phyloP scores from a whole-genome alignment of 2,888 invertebrate genomes.

The Brenthis hecate region DNA sequence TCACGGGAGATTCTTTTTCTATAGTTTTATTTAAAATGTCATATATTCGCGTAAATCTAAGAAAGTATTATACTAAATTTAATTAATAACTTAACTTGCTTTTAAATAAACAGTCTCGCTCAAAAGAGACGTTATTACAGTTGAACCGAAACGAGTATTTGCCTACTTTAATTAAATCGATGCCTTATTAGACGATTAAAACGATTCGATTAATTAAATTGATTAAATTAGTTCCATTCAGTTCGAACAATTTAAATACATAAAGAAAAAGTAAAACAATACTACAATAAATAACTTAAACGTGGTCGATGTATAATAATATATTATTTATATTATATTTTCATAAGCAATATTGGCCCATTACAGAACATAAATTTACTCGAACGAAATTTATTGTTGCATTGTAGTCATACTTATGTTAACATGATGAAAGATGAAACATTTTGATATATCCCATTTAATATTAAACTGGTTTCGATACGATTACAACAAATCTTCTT shows the following conservation, averaged over 20 bases:
- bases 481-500: background rate
- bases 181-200: no score
- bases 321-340: conserved; percentile 39
- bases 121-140: no score
- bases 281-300: conserved; percentile 40
- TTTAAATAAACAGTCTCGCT: no score
- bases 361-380: conserved; percentile 43
- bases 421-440: conserved; percentile 32
- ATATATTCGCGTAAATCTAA: no score
- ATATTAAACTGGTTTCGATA: conserved; percentile 14
- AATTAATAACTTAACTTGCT: no score
- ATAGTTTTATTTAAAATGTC: no score
- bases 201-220: background rate
- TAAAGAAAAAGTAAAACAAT: conserved; percentile 37
- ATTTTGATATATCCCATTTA: conserved; percentile 18
- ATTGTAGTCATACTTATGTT: conserved; percentile 35
- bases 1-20: no score
- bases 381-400: conserved; percentile 37
- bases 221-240: background rate
- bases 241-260: conserved; percentile 11
- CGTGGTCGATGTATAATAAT: conserved; percentile 39
- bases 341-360: conserved; percentile 40
- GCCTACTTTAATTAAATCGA: no score
- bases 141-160: no score
- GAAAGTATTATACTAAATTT: no score